These are phyloP conservation scores for Gymnobelideus leadbeateri DNA, from an alignment of 2,113 vertebrate species.

Conservation along the genomic window DNA sequence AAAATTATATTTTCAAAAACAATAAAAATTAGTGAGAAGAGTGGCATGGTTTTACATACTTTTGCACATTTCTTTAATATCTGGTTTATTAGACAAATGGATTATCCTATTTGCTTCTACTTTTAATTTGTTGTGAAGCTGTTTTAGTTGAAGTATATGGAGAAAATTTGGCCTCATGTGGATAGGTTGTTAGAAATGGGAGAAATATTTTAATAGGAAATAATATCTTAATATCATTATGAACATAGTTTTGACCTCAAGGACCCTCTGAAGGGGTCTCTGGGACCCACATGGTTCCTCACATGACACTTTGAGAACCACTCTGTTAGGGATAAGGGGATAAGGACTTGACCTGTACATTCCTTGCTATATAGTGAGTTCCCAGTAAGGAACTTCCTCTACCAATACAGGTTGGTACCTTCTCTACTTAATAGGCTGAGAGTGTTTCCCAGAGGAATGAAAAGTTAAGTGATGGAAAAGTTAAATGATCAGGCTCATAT, in stretches of 20 bases:
- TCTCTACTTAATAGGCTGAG: background rate
- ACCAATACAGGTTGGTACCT: background rate
- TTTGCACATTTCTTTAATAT: background rate
- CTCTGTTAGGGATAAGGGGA: background rate
- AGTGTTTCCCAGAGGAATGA: background rate
- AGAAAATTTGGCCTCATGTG: no score
- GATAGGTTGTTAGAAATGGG: no score
- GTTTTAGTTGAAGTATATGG: background rate
- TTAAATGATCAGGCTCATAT: no score
- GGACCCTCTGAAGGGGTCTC: background rate
- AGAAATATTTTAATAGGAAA: no score
- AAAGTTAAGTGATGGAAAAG: no score
- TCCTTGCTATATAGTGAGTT: background rate
- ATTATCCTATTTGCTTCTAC: background rate
- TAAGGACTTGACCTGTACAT: background rate
- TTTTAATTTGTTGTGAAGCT: background rate
- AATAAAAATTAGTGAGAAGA: background rate
- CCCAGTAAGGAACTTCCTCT: background rate
- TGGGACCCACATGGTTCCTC: no score
- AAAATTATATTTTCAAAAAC: background rate
- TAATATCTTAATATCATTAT: no score
- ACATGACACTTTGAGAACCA: no score
- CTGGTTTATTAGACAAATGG: background rate
- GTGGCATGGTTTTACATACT: background rate
- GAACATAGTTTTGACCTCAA: background rate